Percentiles rank a stretch among this genome's conserved stretches.
phyloP scores from a whole-genome alignment of 1,140 invertebrate species.

The Scylla paramamosain region DNA sequence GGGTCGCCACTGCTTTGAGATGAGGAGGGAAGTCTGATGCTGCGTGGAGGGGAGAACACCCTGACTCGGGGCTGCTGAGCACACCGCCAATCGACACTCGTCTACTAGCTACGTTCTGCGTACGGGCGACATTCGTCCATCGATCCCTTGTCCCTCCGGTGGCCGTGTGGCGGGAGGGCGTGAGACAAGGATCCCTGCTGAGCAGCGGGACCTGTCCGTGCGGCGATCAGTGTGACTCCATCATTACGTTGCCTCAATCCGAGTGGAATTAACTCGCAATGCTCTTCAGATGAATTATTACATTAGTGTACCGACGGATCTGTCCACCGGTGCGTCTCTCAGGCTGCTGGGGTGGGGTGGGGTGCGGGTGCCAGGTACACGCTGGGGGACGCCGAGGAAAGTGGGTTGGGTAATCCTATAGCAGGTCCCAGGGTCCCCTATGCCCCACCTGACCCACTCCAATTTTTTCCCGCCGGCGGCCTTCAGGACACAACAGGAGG shows the following conservation, averaged over 20 bases:
- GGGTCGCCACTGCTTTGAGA: too few relatives aligned
- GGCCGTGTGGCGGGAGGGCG: background rate
- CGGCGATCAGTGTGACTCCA: background rate
- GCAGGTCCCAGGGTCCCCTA: background rate
- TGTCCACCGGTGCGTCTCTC: background rate
- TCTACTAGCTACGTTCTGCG: background rate
- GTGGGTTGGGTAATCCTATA: slow-evolving; percentile 15
- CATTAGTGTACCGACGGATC: background rate
- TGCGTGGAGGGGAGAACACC: too few relatives aligned
- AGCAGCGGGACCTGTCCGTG: background rate
- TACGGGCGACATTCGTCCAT: background rate
- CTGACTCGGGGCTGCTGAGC: too few relatives aligned
- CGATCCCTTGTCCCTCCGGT: background rate
- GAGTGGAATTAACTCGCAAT: background rate
- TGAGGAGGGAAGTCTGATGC: too few relatives aligned
- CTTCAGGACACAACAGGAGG: background rate
- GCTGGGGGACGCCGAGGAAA: background rate
- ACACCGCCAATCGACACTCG: too few relatives aligned
- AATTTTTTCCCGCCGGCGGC: background rate
- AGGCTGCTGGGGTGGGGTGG: background rate
- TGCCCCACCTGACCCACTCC: background rate
- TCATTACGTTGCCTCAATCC: background rate
- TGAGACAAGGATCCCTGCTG: background rate
- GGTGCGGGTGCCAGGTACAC: background rate
- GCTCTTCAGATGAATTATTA: background rate